A percentile compares a stretch with the other conserved stretches of the same genome.
Evolutionary conservation across 2,113 vertebrate species (phyloP).

Genomic region (Vombatus ursinus): DNA sequence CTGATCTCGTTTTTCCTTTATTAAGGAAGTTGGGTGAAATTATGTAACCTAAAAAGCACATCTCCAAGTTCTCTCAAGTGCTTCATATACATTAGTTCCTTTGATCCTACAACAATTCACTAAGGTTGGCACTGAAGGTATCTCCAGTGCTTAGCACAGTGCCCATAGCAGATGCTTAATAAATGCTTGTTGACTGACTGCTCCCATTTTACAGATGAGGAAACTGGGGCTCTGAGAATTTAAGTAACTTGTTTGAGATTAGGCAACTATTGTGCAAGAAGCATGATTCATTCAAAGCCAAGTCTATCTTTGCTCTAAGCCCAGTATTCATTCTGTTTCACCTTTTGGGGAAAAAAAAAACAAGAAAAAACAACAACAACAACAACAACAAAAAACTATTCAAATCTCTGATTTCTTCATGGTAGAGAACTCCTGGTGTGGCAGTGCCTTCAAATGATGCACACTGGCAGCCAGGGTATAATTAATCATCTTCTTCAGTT

Average conservation of each 20-base stretch:
- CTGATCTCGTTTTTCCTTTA: constrained; percentile 19
- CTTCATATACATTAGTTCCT: not conserved
- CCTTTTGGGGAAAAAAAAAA: no score
- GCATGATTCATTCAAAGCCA: not conserved
- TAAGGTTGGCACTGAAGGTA: not conserved
- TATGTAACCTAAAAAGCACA: constrained; percentile 24
- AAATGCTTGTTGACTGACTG: not conserved
- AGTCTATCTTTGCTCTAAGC: not conserved
- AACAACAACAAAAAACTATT: no score
- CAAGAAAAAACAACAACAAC: not conserved
- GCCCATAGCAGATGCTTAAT: not conserved
- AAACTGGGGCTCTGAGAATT: not conserved
- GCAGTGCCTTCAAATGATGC: not conserved
- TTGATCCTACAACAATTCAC: not conserved
- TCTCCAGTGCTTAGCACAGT: not conserved
- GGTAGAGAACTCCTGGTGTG: not conserved
- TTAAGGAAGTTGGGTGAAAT: constrained; percentile 26
- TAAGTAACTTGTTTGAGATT: not conserved
- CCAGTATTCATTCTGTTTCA: not conserved
- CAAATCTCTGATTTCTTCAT: not conserved
- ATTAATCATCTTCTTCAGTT: not conserved
- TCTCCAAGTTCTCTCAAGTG: not conserved
- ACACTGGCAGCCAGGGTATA: not conserved
- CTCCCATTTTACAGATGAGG: not conserved
- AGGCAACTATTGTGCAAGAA: no score